These are phyloP conservation scores for Phymatocera aterrima DNA, from an alignment of 2,888 invertebrate genomes.

Conservation along the genomic window DNA sequence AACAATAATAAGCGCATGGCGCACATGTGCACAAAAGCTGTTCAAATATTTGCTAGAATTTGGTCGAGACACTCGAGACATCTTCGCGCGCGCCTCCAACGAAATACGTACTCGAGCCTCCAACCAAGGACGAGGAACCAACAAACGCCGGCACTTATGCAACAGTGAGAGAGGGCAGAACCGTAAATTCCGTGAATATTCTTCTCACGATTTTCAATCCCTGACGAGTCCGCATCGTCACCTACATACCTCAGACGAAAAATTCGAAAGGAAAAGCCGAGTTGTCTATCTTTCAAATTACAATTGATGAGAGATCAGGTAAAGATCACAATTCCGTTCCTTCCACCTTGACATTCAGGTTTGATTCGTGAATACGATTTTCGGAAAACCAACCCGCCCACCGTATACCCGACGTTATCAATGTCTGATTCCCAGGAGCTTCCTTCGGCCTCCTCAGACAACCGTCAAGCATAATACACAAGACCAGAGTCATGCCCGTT, in stretches of 20 bases:
- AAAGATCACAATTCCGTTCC: not conserved
- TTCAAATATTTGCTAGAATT: constrained; percentile 62
- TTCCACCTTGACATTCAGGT: not conserved
- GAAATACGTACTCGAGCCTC: not conserved
- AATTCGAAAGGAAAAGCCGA: not conserved
- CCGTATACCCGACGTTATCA: not conserved
- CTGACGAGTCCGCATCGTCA: not conserved
- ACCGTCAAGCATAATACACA: not conserved
- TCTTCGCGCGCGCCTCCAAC: constrained; percentile 38
- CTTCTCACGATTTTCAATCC: not conserved
- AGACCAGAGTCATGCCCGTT: not conserved
- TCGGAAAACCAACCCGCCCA: not conserved
- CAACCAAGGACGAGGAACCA: not conserved
- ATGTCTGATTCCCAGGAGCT: not conserved
- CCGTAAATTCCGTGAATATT: not conserved
- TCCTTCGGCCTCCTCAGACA: not conserved
- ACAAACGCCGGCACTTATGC: not conserved
- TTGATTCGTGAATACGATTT: not conserved
- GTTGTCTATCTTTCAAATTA: too few relatives aligned
- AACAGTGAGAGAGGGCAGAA: not conserved
- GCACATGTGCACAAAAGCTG: constrained; percentile 58
- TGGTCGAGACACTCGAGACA: constrained; percentile 57
- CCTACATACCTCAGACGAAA: not conserved
- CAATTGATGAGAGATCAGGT: not conserved
- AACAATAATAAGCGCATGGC: constrained; percentile 41